These are phyloP conservation scores for Corydoras sp. DNA, from an alignment of 2,113 vertebrate species.

Conservation along the genomic window DNA sequence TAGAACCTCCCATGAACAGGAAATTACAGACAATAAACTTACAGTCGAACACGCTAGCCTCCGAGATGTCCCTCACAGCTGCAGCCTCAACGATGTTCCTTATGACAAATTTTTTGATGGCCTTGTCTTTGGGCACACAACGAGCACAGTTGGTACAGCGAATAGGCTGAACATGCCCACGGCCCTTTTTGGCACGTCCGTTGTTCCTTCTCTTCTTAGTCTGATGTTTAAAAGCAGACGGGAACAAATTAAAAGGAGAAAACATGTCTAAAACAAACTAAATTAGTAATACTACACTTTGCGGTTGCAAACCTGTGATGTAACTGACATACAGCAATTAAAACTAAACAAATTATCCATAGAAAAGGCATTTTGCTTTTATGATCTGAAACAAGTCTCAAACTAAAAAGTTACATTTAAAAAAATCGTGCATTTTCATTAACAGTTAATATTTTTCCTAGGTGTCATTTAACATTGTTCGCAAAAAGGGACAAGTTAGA, in stretches of 20 bases:
- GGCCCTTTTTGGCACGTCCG: constrained; percentile 92
- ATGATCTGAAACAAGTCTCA: no score
- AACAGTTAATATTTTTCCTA: no score
- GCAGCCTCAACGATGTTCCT: constrained; percentile 94
- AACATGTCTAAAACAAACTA: neutral
- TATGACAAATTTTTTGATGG: constrained; percentile 97
- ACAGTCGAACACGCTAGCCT: constrained; percentile 93
- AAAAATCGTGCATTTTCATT: no score
- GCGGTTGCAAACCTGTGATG: no score
- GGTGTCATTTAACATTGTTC: no score
- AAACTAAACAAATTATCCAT: no score
- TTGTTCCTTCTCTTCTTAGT: constrained; percentile 95
- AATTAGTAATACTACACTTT: no score
- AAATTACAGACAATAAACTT: constrained; percentile 43
- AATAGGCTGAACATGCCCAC: constrained; percentile 93
- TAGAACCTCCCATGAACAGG: no score
- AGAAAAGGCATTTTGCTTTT: no score
- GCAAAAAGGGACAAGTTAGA: no score
- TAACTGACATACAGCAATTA: no score
- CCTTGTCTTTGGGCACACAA: constrained; percentile 94
- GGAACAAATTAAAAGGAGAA: neutral
- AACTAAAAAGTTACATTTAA: no score
- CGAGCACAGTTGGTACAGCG: constrained; percentile 95
- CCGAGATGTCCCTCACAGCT: constrained; percentile 87
- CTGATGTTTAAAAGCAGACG: constrained; percentile 50